Percentiles rank a stretch among this genome's conserved stretches.
Conservation (phyloP, 2,797 vertebrate genomes). For the Protonibea diacanthus region DNA sequence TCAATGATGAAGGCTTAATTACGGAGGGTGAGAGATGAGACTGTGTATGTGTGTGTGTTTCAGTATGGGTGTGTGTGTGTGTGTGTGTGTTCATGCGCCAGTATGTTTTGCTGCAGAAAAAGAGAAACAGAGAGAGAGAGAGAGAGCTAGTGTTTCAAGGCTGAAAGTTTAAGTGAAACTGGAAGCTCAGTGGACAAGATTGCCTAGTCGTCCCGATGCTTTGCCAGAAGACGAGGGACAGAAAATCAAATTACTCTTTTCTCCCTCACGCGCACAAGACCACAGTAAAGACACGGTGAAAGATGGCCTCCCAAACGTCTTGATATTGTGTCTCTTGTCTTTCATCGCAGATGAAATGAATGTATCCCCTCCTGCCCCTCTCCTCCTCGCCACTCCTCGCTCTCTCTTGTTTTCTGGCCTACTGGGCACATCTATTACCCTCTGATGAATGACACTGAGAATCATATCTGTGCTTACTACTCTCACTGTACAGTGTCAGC, state of each 20-base stretch:
- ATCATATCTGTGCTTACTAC: slow-evolving; percentile 64
- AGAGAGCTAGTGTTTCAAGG: slow-evolving; percentile 67
- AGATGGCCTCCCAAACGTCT: slow-evolving; percentile 74
- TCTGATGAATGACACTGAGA: slow-evolving; percentile 76
- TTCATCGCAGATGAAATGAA: slow-evolving; percentile 75
- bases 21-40: slow-evolving; percentile 75
- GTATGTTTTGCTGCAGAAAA: slow-evolving; percentile 54
- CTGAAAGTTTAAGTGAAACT: slow-evolving; percentile 76
- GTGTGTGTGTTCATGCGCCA: slow-evolving; percentile 31
- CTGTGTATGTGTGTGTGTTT: slow-evolving; percentile 32
- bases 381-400: slow-evolving; percentile 34
- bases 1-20: slow-evolving; percentile 85
- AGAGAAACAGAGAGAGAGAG: slow-evolving; percentile 30
- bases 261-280: slow-evolving; percentile 32
- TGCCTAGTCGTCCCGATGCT: slow-evolving; percentile 57
- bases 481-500: slow-evolving; percentile 62
- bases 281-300: slow-evolving; percentile 69
- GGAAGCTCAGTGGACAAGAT: slow-evolving; percentile 77
- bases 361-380: slow-evolving; percentile 56
- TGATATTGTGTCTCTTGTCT: slow-evolving; percentile 80
- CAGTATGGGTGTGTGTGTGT: not conserved
- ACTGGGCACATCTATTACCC: slow-evolving; percentile 76
- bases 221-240: slow-evolving; percentile 63
- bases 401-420: slow-evolving; percentile 75
- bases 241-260: slow-evolving; percentile 78